Base-by-base conservation (phyloP, 2,888 invertebrate species). In the Perithous albicinctus region DNA sequence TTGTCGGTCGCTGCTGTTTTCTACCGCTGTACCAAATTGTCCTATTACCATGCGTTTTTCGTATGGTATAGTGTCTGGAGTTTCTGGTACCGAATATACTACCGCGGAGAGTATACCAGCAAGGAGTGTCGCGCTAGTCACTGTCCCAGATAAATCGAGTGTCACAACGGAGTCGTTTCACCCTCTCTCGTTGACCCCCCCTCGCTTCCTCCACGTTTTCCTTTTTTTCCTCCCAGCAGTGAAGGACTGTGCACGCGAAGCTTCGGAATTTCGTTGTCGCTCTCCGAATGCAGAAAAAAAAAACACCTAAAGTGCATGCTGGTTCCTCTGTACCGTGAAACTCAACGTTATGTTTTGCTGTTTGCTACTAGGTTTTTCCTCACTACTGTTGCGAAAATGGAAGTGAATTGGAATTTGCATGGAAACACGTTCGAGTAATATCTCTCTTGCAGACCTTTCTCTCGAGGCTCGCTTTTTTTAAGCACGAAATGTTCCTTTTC, bases 41-140 rank as follows among this genome's bases (percentile, higher is more conserved):
- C 74, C 81, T 75, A 82, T 82, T 82, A 82, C 70, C 81, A 78
- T 82, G 74, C 78, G 56, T 70, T 81, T 78, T 74, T 41, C 59
- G 69, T 66, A 75, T 82, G 46, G 20, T 61, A 61, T 64, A 43
- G 59, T 26, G 20, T 51, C 10, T n/a, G 20, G 38, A 46, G 61
- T 41, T 74, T 46, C 29, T 56, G 54, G 64, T 56, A 41, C n/a
- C 66, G 48, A 67, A 69, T 56, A 43, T 64, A 70, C 63, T 38
- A 43, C 78, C 61, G 59, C n/a, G 38, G n/a, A n/a, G 18, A 38
- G 51, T 56, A 29, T 15, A 41, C 59, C 29, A 64, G 46, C 70
- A 38, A 69, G 59, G 64, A 64, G 64, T 41, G 61, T 63, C 56
- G 77, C 12, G 8, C 61, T 51, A 69, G 69, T 70, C 77, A 78